phyloP scores from a whole-genome alignment of 2,888 invertebrate species.

The Perizoma affinitatum region DNA sequence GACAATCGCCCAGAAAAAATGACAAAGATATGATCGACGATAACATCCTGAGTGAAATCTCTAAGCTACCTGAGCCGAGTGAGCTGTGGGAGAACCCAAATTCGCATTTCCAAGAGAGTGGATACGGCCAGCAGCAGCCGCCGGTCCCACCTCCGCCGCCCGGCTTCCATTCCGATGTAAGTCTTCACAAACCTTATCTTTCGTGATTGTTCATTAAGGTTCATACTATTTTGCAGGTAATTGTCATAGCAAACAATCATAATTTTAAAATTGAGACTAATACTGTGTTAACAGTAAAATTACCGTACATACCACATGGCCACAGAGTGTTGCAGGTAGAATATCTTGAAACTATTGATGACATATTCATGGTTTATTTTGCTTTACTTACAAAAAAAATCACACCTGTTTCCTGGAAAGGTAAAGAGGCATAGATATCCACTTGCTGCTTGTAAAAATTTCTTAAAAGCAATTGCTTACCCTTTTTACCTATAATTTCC shows the following conservation, averaged over 20 bases:
- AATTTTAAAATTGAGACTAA: background rate
- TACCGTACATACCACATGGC: background rate
- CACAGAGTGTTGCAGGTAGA: background rate
- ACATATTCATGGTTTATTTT: background rate
- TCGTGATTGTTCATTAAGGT: background rate
- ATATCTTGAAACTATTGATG: background rate
- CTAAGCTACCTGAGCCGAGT: conserved; percentile 73
- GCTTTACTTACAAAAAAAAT: too few species aligned
- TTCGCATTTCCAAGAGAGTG: conserved; percentile 61
- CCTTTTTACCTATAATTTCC: conserved; percentile 13
- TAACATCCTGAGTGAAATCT: conserved; percentile 72
- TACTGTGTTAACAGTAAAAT: too few species aligned
- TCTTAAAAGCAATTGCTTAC: background rate
- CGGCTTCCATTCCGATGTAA: conserved; percentile 54
- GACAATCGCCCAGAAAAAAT: conserved; percentile 64
- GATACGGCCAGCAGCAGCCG: conserved; percentile 39
- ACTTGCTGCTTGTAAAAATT: too few species aligned
- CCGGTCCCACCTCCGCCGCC: conserved; percentile 45
- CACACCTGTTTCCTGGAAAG: too few species aligned
- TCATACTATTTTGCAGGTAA: background rate
- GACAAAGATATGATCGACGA: conserved; percentile 73
- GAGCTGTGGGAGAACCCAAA: conserved; percentile 68
- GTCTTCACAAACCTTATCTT: too few species aligned
- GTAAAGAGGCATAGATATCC: too few species aligned
- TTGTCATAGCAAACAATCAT: too few species aligned